Evolutionary conservation across 2,888 invertebrate genomes (phyloP), one percentile per base, ranked within the genome.

Genomic region (Acleris holmiana): DNA sequence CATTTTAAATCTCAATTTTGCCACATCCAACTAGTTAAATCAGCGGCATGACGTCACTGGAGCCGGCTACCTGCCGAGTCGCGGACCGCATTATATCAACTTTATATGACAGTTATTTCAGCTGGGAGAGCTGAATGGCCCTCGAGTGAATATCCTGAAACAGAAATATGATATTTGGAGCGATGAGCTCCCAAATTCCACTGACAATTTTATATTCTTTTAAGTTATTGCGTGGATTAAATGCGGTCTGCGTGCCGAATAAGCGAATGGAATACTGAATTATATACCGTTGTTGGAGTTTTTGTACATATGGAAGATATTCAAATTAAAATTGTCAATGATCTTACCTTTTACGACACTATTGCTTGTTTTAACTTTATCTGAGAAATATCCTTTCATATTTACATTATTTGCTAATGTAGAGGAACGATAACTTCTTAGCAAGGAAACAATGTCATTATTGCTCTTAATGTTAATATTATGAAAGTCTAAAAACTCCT

Each of bases 21-120:
- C 58, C 47, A 60, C 54, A 54, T 29, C 54, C 48, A 60, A 59
- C 55, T 65, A 60, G 65, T 65, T 65, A 65, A 65, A 59, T 65
- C 59, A 65, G 55, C 35, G 50, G 35, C 23, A 47, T 60, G 50
- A 55, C 60, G 59, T 65, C 63, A 54, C 59, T 46, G 59, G 23
- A 54, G 53, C 65, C 53, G 55, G 65, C 44, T 64, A 65, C 65
- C 60, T 60, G 59, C 59, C 58, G 35, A 35, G 41, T 59, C 54
- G 25, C 64, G 64, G 65, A 65, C 55, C 65, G 60, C 65, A 65
- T 65, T 65, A 60, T 65, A 65, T 65, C 65, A 65, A 65, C 49
- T 65, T 65, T 65, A 65, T 65, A 65, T 60, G 65, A 65, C 65
- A 65, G 65, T 65, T 65, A 65, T 65, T 65, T 60, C 60, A 60